Evolutionary conservation across 2,888 invertebrate species (phyloP).

Genomic region (Atrina japonica): DNA sequence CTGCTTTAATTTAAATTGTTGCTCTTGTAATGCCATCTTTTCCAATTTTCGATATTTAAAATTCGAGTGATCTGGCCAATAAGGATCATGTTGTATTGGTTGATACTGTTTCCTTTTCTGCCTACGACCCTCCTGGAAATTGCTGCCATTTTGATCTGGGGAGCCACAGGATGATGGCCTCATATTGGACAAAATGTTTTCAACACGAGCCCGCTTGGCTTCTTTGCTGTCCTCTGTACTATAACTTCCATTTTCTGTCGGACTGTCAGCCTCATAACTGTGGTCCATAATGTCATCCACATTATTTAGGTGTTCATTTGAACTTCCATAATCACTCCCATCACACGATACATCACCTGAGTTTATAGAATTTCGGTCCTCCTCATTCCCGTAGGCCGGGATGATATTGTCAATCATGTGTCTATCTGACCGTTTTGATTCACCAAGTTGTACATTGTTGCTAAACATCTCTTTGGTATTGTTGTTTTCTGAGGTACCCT

Average conservation of each 20-base stretch:
- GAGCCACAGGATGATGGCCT: constrained; percentile 82
- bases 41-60: constrained; percentile 65
- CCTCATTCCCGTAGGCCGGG: constrained; percentile 35
- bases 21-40: constrained; percentile 87
- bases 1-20: constrained; percentile 92
- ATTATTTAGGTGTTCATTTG: constrained; percentile 43
- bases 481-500: constrained; percentile 84
- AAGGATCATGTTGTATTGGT: constrained; percentile 90
- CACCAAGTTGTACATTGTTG: constrained; percentile 42
- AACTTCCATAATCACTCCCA: constrained; percentile 62
- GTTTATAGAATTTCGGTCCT: constrained; percentile 53
- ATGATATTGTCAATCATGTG: constrained; percentile 30
- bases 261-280: constrained; percentile 52
- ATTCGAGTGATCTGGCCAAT: constrained; percentile 82
- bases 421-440: constrained; percentile 41
- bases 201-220: constrained; percentile 95
- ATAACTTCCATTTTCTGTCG: constrained; percentile 44
- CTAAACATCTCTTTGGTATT: constrained; percentile 42
- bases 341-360: constrained; percentile 57
- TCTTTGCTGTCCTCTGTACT: constrained; percentile 64
- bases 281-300: constrained; percentile 52
- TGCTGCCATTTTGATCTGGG: constrained; percentile 48
- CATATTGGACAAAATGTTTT: constrained; percentile 97
- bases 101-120: constrained; percentile 95
- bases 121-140: constrained; percentile 60